A percentile compares a stretch with the other conserved stretches of the same genome.
Evolutionary conservation across 1,140 invertebrate genomes (phyloP).

Genomic region (Drosophila ambigua): DNA sequence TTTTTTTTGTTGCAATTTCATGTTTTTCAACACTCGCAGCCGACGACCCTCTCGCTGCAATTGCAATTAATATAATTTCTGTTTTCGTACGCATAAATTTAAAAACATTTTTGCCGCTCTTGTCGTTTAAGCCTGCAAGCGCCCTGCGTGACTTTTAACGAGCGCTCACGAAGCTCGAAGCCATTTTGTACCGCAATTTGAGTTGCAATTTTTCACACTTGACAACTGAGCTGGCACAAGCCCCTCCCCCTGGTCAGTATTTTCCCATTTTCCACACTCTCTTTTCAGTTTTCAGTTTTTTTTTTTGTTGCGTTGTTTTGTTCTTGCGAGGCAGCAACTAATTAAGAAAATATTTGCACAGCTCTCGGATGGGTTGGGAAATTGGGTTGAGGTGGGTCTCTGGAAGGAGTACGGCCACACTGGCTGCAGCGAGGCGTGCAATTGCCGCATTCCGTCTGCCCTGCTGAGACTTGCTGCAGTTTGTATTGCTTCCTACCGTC

Average conservation of each 20-base stretch:
- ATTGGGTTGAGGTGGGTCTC: conserved; percentile 24
- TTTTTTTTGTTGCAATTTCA: conserved; percentile 45
- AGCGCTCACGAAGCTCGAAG: conserved; percentile 52
- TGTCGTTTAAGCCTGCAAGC: conserved; percentile 1
- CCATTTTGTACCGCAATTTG: conserved; percentile 80
- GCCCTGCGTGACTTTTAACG: conserved; percentile 79
- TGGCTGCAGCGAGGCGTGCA: conserved; percentile 51
- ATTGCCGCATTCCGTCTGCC: conserved; percentile 50
- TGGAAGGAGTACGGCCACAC: conserved; percentile 10
- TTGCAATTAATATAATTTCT: conserved; percentile 79
- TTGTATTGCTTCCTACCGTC: conserved; percentile 33
- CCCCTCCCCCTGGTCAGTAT: conserved; percentile 3
- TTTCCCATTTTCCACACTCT: background rate
- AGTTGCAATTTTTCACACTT: conserved; percentile 80
- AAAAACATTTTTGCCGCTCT: conserved; percentile 41
- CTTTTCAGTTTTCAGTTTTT: background rate
- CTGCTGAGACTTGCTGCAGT: conserved; percentile 55
- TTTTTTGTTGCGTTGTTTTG: background rate
- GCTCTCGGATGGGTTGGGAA: conserved; percentile 40
- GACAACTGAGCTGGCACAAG: conserved; percentile 51
- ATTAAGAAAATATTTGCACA: conserved; percentile 80
- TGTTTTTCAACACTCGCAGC: conserved; percentile 3
- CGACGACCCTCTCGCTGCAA: conserved; percentile 18
- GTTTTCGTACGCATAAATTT: conserved; percentile 78
- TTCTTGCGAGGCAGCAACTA: conserved; percentile 56